Base-by-base conservation (phyloP, 2,113 vertebrate genomes). In the Gulo gulo region DNA sequence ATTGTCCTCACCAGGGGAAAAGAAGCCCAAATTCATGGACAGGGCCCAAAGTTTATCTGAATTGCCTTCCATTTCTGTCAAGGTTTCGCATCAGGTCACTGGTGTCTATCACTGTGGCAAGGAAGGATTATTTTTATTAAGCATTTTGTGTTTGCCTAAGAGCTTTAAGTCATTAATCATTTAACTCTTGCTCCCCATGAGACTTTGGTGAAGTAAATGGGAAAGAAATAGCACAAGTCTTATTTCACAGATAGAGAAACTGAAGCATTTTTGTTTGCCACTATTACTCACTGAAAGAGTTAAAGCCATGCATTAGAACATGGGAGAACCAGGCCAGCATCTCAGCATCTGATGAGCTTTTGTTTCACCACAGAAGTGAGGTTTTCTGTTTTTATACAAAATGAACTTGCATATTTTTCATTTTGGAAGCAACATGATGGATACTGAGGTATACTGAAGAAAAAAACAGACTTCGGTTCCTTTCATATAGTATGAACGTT, bases 111-210 rank as follows among this genome's bases (percentile, higher is more conserved):
- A 52, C 50, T 80, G 67, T 63, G 89, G 79, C 96, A 91, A 94
- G 1, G 42, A 87, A 29, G 74, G 87, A 88, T 96, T 97, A 97
- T 96, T 97, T 97, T 97, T 97, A 94, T 95, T 98, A 96, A 97
- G 97, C 80, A 76, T 90, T 97, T 91, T 57, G 36, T 97, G 92
- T 98, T 97, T 97, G 31, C 85, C 87, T 73, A 97, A 91, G 96
- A 88, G 42, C 29, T 78, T 96, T 95, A 52, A 14, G 94, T 95
- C 95, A 97, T 98, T 97, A 97, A 98, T 98, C 97, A 98, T 94
- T 57, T 91, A 85, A 88, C 87, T 93, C 81, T 36, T 36, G 29
- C 85, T 97, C 73, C 97, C 71, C 94, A 7, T 29, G 96, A 96
- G 97, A 96, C 59, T 82, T 97, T 39, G 42, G 59, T 81, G 57